Evolutionary conservation across 1,140 invertebrate species (phyloP).

Genomic region (Oscheius sp.): DNA sequence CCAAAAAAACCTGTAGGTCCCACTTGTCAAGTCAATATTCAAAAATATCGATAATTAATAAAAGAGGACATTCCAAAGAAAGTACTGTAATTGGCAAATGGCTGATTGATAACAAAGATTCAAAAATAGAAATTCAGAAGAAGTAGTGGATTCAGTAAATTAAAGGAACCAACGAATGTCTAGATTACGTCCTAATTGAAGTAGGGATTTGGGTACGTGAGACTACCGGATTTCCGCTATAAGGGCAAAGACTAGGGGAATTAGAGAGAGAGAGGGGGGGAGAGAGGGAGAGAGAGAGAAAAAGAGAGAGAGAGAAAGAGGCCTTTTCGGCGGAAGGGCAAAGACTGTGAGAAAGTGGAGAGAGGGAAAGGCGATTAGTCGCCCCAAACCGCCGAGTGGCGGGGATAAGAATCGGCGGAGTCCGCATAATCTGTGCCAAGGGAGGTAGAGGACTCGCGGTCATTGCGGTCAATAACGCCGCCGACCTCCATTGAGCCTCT

Average conservation of each 20-base stretch:
- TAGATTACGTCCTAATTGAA: neutral
- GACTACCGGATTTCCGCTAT: neutral
- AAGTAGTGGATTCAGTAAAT: neutral
- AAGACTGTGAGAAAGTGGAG: neutral
- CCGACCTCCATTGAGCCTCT: neutral
- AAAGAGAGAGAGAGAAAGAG: neutral
- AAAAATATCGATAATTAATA: too few relatives aligned
- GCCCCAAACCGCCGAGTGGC: neutral
- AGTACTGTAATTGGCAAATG: too few relatives aligned
- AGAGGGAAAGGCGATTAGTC: neutral
- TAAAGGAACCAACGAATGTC: neutral
- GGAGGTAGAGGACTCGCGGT: neutral
- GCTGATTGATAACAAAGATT: too few relatives aligned
- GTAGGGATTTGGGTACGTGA: neutral
- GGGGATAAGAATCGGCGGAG: neutral
- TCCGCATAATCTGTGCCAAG: neutral
- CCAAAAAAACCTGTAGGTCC: too few relatives aligned
- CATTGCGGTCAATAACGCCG: neutral
- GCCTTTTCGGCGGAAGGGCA: neutral
- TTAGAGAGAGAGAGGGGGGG: neutral
- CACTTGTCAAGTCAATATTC: too few relatives aligned
- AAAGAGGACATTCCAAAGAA: too few relatives aligned
- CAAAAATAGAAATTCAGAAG: neutral
- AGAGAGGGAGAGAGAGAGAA: neutral
- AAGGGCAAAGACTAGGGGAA: neutral